Evolutionary conservation across 1,140 invertebrate genomes (phyloP).

Genomic region (Charaxes varanes): DNA sequence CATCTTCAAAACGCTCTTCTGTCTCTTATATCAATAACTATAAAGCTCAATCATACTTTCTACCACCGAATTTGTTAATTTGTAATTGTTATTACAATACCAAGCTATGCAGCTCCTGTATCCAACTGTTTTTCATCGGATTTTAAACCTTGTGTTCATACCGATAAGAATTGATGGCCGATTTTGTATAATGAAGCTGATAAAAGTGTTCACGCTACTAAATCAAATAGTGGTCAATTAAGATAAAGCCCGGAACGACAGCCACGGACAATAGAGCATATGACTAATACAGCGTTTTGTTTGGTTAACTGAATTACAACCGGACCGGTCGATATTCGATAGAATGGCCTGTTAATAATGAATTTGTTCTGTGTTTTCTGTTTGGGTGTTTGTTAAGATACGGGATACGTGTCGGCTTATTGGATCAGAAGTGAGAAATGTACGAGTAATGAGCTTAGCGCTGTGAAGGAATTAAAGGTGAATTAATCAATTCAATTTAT

Average conservation of each 20-base stretch:
- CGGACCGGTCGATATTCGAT: conserved; percentile 31
- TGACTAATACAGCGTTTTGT: conserved; percentile 65
- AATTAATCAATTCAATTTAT: too few species aligned
- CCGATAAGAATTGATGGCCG: conserved; percentile 1
- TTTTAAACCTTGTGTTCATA: conserved; percentile 13
- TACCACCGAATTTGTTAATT: conserved; percentile 25
- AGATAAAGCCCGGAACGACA: conserved; percentile 64
- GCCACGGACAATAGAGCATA: conserved; percentile 60
- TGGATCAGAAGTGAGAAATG: neutral
- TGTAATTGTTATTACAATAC: conserved; percentile 26
- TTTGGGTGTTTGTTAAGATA: conserved; percentile 3
- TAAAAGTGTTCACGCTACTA: conserved; percentile 39
- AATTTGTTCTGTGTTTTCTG: conserved; percentile 22
- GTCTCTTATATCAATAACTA: conserved; percentile 14
- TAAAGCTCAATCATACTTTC: conserved; percentile 23
- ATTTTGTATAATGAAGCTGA: conserved; percentile 4
- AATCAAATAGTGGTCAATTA: conserved; percentile 71
- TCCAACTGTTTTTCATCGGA: conserved; percentile 3
- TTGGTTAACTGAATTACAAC: conserved; percentile 57
- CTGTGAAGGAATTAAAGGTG: neutral
- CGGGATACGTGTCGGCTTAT: conserved; percentile 2
- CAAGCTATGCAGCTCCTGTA: neutral
- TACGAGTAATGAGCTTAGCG: neutral
- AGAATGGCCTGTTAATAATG: conserved; percentile 45
- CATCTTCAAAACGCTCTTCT: neutral